These are phyloP conservation scores for Entomobrya proxima DNA, from an alignment of 2,888 invertebrate species.

Conservation along the genomic window DNA sequence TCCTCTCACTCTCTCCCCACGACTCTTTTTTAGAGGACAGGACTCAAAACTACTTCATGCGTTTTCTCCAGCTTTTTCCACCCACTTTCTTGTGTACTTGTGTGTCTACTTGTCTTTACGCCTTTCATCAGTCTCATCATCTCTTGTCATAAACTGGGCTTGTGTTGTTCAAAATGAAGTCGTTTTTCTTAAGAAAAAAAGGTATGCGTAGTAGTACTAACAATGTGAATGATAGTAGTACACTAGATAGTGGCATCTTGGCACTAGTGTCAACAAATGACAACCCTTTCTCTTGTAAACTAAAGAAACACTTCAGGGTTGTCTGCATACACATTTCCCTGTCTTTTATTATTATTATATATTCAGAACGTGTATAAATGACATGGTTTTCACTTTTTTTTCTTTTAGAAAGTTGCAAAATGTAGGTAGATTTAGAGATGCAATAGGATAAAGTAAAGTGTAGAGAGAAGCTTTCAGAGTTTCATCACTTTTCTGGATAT, in stretches of 20 bases:
- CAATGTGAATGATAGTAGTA: background rate
- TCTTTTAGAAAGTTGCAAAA: background rate
- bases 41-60: background rate
- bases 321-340: background rate
- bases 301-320: slow-evolving; percentile 1
- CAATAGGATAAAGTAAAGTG: too few species aligned
- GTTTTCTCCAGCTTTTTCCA: background rate
- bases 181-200: too few species aligned
- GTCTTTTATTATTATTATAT: background rate
- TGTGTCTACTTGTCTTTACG: background rate
- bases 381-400: background rate
- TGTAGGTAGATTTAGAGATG: background rate
- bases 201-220: too few species aligned
- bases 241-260: background rate
- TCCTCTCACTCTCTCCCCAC: background rate
- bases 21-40: background rate
- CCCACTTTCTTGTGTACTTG: background rate
- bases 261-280: slow-evolving; percentile 55
- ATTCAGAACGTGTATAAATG: background rate
- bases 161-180: slow-evolving; percentile 29
- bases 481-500: background rate
- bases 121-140: background rate
- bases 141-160: too few species aligned
- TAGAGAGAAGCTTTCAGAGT: background rate
- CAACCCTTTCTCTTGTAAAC: background rate